Conservation (phyloP, 2,113 vertebrate genomes). For the Platysternon megacephalum region DNA sequence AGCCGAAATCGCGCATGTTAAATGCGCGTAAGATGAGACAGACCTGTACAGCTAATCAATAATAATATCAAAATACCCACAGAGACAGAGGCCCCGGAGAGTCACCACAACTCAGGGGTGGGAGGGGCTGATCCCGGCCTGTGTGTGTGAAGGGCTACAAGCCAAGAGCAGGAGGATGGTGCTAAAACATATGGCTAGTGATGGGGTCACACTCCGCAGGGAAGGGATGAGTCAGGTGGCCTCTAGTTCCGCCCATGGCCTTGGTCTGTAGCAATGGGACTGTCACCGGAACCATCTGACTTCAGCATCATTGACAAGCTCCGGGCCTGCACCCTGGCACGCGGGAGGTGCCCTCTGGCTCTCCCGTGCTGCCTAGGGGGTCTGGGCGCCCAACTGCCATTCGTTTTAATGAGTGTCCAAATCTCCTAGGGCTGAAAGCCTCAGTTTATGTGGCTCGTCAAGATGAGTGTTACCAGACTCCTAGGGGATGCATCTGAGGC, state of each 20-base stretch:
- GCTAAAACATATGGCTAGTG: not conserved
- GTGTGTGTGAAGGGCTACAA: not conserved
- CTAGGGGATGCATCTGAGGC: not conserved
- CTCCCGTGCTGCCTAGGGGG: not conserved
- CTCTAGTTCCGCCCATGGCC: not conserved
- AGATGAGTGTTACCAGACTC: not conserved
- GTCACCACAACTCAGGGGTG: not conserved
- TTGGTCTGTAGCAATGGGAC: not conserved
- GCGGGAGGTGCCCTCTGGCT: not conserved
- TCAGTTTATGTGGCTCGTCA: not conserved
- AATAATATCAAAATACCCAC: not conserved
- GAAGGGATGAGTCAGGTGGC: not conserved
- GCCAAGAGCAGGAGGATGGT: not conserved
- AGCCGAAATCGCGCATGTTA: too few species aligned
- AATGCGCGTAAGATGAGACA: too few species aligned
- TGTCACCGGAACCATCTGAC: not conserved
- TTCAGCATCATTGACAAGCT: not conserved
- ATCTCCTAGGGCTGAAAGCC: not conserved
- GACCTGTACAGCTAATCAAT: too few species aligned
- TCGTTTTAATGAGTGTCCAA: not conserved
- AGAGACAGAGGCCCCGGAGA: not conserved
- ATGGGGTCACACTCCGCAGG: not conserved
- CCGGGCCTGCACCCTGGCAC: not conserved
- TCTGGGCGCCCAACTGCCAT: not conserved
- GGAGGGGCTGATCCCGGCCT: not conserved